Conservation (phyloP, 2,888 invertebrate genomes). For the Torymus aiolomorphi region DNA sequence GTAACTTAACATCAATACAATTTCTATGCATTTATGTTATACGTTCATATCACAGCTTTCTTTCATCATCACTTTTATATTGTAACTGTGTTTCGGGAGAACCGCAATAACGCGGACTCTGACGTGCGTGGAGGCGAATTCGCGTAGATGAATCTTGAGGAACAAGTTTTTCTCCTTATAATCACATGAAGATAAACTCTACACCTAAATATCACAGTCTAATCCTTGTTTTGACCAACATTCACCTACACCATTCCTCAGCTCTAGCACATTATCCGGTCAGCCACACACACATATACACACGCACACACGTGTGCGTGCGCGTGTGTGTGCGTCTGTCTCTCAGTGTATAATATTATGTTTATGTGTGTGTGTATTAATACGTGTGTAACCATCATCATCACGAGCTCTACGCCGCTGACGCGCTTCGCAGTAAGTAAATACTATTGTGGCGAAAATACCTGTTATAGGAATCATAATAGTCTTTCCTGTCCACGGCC, state of each 20-base stretch:
- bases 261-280: neutral
- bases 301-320: no score
- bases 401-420: constrained; percentile 8
- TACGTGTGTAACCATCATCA: constrained; percentile 15
- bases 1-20: constrained; percentile 37
- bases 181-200: no score
- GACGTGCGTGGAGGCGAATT: constrained; percentile 7
- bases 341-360: no score
- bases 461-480: constrained; percentile 76
- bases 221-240: no score
- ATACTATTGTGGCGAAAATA: constrained; percentile 75
- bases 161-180: neutral
- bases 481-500: constrained; percentile 76
- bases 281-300: no score
- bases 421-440: constrained; percentile 60
- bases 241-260: no score
- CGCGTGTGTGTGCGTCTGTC: no score
- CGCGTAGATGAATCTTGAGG: constrained; percentile 10
- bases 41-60: neutral
- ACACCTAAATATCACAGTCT: neutral
- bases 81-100: neutral
- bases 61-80: constrained; percentile 8
- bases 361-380: neutral
- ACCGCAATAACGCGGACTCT: neutral
- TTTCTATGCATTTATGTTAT: constrained; percentile 5